A percentile compares a stretch with the other conserved stretches of the same genome.
These are phyloP conservation scores for Platichthys flesus DNA, from an alignment of 2,113 vertebrate species.

Conservation along the genomic window DNA sequence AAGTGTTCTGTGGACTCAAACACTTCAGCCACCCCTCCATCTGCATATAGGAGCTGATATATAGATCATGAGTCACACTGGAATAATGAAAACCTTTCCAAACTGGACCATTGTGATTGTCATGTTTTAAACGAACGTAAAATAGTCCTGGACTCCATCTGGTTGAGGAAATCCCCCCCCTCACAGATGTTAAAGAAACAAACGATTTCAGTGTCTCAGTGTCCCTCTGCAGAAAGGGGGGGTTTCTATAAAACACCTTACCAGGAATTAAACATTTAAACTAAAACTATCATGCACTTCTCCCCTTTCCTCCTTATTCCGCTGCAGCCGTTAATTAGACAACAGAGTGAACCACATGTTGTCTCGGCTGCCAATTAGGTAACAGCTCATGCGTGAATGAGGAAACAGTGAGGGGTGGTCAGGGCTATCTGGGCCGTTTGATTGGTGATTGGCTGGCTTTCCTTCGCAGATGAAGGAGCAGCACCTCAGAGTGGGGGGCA, in stretches of 20 bases:
- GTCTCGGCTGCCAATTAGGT: conserved; percentile 62
- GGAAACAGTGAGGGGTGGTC: conserved; percentile 42
- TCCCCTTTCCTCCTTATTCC: conserved; percentile 40
- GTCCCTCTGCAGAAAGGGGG: not conserved
- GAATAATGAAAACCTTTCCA: not conserved
- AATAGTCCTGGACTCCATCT: not conserved
- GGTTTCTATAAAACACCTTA: not conserved
- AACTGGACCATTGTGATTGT: not conserved
- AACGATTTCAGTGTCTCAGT: not conserved
- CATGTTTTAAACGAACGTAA: too few relatives aligned
- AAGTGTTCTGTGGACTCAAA: too few relatives aligned
- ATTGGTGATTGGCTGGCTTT: conserved; percentile 38
- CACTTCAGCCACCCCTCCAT: too few relatives aligned
- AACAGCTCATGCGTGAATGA: conserved; percentile 55
- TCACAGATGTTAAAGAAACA: not conserved
- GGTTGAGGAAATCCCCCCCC: not conserved
- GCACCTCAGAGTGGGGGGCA: conserved; percentile 25
- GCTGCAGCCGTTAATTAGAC: conserved; percentile 57
- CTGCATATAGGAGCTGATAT: too few relatives aligned
- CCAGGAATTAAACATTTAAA: not conserved
- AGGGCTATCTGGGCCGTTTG: conserved; percentile 33
- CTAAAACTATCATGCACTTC: not conserved
- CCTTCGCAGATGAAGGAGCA: conserved; percentile 57
- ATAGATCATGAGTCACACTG: not conserved
- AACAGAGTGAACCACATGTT: conserved; percentile 55